Percentiles rank a stretch among this genome's conserved stretches.
Conservation (phyloP, 2,888 invertebrate genomes). For the Vanessa cardui region DNA sequence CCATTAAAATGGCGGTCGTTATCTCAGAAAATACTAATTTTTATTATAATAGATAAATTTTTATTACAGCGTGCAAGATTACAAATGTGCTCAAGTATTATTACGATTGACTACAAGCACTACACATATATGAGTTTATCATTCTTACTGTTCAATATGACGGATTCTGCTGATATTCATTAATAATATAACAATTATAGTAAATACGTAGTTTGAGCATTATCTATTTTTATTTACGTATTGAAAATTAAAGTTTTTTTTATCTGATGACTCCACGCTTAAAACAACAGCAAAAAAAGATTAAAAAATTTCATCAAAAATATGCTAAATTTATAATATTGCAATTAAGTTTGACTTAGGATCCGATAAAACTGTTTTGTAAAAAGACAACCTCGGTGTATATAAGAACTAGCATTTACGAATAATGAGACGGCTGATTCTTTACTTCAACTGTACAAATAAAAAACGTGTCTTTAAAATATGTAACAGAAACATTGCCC, state of each 20-base stretch:
- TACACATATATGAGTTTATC: conserved; percentile 16
- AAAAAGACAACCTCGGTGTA: neutral
- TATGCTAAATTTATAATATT: neutral
- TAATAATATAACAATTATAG: conserved; percentile 4
- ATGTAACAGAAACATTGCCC: neutral
- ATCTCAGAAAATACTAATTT: conserved; percentile 14
- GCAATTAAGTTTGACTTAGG: neutral
- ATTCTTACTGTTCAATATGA: conserved; percentile 16
- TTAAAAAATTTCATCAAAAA: neutral
- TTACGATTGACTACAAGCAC: conserved; percentile 23
- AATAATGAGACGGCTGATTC: neutral
- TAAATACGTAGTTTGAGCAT: conserved; percentile 6
- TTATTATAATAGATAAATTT: conserved; percentile 14
- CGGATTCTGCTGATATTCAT: conserved; percentile 13
- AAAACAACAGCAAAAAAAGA: conserved; percentile 13
- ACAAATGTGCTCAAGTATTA: conserved; percentile 26
- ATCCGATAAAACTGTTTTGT: conserved; percentile 13
- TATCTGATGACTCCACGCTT: conserved; percentile 1
- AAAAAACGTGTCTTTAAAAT: neutral
- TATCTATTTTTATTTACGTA: conserved; percentile 13
- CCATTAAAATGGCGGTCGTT: conserved; percentile 28
- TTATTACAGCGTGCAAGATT: conserved; percentile 30
- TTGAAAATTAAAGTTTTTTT: neutral
- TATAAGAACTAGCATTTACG: neutral
- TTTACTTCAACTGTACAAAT: neutral